Percentiles rank a stretch among this genome's conserved stretches.
These are phyloP conservation scores for Mastomys coucha DNA, from an alignment of 2,113 vertebrate genomes.

Conservation along the genomic window DNA sequence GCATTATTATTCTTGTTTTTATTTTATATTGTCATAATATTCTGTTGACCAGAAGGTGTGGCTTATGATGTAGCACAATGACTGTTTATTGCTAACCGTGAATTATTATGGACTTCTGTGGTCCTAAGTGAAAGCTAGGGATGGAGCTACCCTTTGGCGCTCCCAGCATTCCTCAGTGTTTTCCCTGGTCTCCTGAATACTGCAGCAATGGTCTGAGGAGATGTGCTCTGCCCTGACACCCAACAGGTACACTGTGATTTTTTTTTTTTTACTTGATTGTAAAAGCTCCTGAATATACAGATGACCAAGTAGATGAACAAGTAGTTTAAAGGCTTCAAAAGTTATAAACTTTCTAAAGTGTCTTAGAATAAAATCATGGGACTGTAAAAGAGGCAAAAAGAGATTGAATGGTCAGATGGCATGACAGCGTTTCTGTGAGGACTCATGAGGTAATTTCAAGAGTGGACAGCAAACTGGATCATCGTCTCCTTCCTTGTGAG, in stretches of 20 bases:
- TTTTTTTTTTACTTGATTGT: not conserved
- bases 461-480: not conserved
- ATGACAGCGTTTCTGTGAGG: not conserved
- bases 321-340: slow-evolving; percentile 43
- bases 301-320: slow-evolving; percentile 41
- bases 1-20: slow-evolving; percentile 87
- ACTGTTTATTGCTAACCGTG: slow-evolving; percentile 81
- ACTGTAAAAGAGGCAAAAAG: slow-evolving; percentile 51
- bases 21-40: slow-evolving; percentile 88
- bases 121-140: slow-evolving; percentile 73
- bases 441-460: not conserved
- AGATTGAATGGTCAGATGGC: slow-evolving; percentile 31
- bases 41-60: slow-evolving; percentile 91
- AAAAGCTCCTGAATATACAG: slow-evolving; percentile 27
- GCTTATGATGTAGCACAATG: slow-evolving; percentile 90
- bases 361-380: slow-evolving; percentile 74
- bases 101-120: slow-evolving; percentile 60
- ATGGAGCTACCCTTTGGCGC: slow-evolving; percentile 69
- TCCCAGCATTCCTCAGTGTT: slow-evolving; percentile 41
- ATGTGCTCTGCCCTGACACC: not conserved
- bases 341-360: slow-evolving; percentile 64
- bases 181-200: slow-evolving; percentile 15
- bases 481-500: not conserved
- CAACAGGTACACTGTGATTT: not conserved
- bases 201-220: slow-evolving; percentile 34